Evolutionary conservation across 2,113 vertebrate genomes (phyloP).

Genomic region (Orientallactaga bullata): DNA sequence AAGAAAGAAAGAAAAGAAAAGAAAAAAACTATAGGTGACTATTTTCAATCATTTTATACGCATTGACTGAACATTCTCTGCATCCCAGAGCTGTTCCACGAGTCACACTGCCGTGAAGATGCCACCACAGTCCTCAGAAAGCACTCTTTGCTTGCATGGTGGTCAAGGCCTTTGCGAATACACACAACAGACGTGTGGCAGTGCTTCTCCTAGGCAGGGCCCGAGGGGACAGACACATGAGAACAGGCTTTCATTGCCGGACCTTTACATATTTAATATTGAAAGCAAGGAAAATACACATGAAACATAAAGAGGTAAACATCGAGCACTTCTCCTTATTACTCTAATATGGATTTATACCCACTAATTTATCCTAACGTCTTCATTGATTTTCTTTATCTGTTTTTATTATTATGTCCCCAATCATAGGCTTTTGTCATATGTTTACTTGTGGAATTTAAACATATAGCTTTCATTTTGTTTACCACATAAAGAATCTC

Average conservation of each 20-base stretch:
- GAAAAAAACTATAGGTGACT: background rate
- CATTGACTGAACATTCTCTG: background rate
- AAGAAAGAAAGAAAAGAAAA: too few relatives aligned
- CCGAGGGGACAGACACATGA: background rate
- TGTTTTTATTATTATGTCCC: background rate
- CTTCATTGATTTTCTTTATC: conserved; percentile 15
- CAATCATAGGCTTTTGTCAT: background rate
- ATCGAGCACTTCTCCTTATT: background rate
- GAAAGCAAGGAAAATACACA: conserved; percentile 25
- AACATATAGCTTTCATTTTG: conserved; percentile 4
- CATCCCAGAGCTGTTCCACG: background rate
- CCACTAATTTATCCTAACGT: conserved; percentile 37
- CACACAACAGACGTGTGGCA: background rate
- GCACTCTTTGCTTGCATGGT: background rate
- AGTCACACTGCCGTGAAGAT: background rate
- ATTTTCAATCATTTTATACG: background rate
- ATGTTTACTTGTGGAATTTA: conserved; percentile 27
- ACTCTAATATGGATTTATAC: background rate
- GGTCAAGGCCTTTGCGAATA: background rate
- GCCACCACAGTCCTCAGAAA: background rate
- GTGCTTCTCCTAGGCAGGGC: background rate
- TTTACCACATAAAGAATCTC: conserved; percentile 27
- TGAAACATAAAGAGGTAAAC: background rate
- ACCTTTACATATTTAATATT: conserved; percentile 36
- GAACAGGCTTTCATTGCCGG: background rate